Evolutionary conservation across 2,797 vertebrate genomes (phyloP), one percentile per base, ranked within the genome.

Genomic region (Megalops cyprinoides): DNA sequence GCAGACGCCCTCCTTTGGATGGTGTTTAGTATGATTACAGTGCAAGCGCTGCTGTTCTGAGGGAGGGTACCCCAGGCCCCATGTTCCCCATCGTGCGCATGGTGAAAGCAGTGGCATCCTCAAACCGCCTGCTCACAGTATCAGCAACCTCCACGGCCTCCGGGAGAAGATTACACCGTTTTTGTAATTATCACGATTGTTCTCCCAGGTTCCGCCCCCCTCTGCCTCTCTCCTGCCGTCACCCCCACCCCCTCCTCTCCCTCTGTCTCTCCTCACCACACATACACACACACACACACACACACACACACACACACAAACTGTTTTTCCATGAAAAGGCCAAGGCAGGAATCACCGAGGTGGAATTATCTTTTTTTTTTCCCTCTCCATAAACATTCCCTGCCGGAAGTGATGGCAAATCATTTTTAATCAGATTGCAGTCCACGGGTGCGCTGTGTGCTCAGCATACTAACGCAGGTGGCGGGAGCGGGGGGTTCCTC

Each of bases 291-390:
- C 9, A 31, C 60, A 31, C 12, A 4, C 60, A 31, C 31, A 31
- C 60, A 31, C 60, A 14, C 28, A 31, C 60, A 31, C 2, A 4
- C 60, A 31, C 31, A 31, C 60, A 31, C 60, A 31, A 28, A 7
- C 60, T 31, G 31, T 31, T 28, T 31, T 34, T n/a, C n/a, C n/a
- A 37, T 71, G 67, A 71, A 71, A 23, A 71, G 67, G 37, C 67
- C 67, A 37, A 71, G 67, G 5, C 37, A 42, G 39, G 44, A 65
- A 71, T 71, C 67, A 10, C 5, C 67, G n/a, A 7, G 67, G 37
- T 71, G 37, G 67, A 71, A 71, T 71, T 71, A 71, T 71, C 37
- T 71, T 20, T 71, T 42, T 48, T 73, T 46, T 15, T 23, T 20
- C 39, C 71, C 71, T 4, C n/a, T 31, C 49, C n/a, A 74, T 49